Conservation (phyloP, 2,113 vertebrate genomes). For the Dissostichus mawsoni region DNA sequence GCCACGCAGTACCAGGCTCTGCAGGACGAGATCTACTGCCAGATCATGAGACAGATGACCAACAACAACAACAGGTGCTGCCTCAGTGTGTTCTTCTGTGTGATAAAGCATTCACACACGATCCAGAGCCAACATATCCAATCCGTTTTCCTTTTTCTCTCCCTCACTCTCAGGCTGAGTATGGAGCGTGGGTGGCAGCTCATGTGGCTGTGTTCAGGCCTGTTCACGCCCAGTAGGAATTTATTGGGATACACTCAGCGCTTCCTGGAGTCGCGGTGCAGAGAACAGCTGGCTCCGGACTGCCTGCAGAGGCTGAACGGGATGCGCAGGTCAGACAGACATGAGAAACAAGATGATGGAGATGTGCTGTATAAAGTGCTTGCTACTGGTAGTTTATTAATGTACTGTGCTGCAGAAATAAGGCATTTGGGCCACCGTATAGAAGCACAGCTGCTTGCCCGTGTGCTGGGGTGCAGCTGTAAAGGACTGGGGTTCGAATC, state of each 20-base stretch:
- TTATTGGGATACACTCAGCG: slow-evolving; percentile 86
- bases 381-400: neutral
- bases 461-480: too few species aligned
- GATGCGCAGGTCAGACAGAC: slow-evolving; percentile 86
- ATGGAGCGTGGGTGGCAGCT: slow-evolving; percentile 93
- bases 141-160: neutral
- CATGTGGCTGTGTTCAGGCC: slow-evolving; percentile 92
- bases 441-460: too few species aligned
- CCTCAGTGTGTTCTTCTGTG: neutral
- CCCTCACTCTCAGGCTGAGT: slow-evolving; percentile 84
- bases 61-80: slow-evolving; percentile 88
- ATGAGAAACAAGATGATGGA: neutral
- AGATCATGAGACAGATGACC: slow-evolving; percentile 96
- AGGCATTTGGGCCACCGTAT: too few species aligned
- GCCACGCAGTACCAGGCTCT: slow-evolving; percentile 84
- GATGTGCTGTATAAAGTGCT: neutral
- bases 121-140: neutral
- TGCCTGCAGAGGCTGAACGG: slow-evolving; percentile 87
- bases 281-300: slow-evolving; percentile 81
- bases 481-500: too few species aligned
- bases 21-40: slow-evolving; percentile 94
- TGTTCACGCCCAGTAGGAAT: slow-evolving; percentile 87
- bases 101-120: neutral
- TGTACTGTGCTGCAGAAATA: too few species aligned
- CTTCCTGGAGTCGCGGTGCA: slow-evolving; percentile 89